Percentiles rank a stretch among this genome's conserved stretches.
These are phyloP conservation scores for Drosophila mercatorum DNA, from an alignment of 2,888 invertebrate genomes.

Conservation along the genomic window DNA sequence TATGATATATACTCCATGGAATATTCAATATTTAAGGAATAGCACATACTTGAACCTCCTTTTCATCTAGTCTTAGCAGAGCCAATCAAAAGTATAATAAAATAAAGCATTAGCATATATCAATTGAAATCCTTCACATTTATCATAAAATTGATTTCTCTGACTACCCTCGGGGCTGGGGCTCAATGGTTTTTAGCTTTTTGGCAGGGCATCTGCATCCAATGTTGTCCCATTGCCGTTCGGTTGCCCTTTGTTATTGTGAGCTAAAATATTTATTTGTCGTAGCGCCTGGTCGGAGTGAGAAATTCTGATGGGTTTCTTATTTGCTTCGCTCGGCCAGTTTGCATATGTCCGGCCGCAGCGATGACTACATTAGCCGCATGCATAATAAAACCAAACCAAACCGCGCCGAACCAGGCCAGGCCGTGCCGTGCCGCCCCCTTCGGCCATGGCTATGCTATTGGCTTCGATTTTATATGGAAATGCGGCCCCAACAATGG, in stretches of 20 bases:
- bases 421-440: conserved; percentile 14
- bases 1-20: neutral
- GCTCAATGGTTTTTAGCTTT: conserved; percentile 4
- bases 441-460: conserved; percentile 20
- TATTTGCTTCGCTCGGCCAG: conserved; percentile 68
- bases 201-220: conserved; percentile 34
- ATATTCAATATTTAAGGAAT: too few relatives aligned
- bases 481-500: conserved; percentile 75
- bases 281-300: conserved; percentile 82
- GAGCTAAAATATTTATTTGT: conserved; percentile 82
- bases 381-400: conserved; percentile 66
- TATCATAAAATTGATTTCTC: neutral
- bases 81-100: too few relatives aligned
- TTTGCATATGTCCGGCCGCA: conserved; percentile 68
- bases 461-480: conserved; percentile 75
- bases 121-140: too few relatives aligned
- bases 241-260: conserved; percentile 74
- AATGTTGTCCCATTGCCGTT: conserved; percentile 37
- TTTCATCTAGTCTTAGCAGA: too few relatives aligned
- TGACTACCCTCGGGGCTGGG: conserved; percentile 22
- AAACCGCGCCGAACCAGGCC: conserved; percentile 19
- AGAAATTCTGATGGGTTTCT: conserved; percentile 81
- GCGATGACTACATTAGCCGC: conserved; percentile 77
- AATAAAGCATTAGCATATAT: too few relatives aligned
- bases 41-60: too few relatives aligned